Evolutionary conservation across 2,888 invertebrate genomes (phyloP).

Genomic region (Caenorhabditis sp.): DNA sequence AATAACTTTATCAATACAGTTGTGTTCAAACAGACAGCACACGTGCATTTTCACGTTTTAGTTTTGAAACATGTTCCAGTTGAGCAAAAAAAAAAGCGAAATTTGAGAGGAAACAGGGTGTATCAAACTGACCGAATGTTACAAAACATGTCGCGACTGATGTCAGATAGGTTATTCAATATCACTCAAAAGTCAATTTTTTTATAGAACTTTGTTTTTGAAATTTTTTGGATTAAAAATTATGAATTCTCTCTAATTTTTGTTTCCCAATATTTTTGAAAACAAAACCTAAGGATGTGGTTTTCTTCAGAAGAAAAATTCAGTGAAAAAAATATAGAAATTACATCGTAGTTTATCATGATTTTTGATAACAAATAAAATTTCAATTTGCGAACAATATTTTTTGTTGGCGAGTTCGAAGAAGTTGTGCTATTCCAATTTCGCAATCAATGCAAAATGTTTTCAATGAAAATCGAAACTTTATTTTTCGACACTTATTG

Average conservation of each 20-base stretch:
- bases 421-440: no score
- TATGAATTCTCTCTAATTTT: neutral
- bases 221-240: no score
- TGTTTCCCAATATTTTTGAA: neutral
- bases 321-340: no score
- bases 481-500: no score
- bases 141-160: conserved; percentile 31
- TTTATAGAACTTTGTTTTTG: neutral
- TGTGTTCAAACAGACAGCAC: no score
- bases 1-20: no score
- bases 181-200: conserved; percentile 13
- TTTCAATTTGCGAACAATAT: no score
- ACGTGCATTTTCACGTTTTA: conserved; percentile 27
- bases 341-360: no score
- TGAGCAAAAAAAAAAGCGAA: conserved; percentile 19
- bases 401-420: no score
- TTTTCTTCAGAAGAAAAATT: neutral
- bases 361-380: no score
- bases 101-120: conserved; percentile 21
- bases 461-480: no score
- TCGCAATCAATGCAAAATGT: no score
- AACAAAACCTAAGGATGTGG: neutral
- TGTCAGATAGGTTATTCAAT: conserved; percentile 23
- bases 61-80: conserved; percentile 24
- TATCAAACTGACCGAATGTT: conserved; percentile 42